Conservation (phyloP, 2,888 invertebrate species). For the Andrena dorsata region DNA sequence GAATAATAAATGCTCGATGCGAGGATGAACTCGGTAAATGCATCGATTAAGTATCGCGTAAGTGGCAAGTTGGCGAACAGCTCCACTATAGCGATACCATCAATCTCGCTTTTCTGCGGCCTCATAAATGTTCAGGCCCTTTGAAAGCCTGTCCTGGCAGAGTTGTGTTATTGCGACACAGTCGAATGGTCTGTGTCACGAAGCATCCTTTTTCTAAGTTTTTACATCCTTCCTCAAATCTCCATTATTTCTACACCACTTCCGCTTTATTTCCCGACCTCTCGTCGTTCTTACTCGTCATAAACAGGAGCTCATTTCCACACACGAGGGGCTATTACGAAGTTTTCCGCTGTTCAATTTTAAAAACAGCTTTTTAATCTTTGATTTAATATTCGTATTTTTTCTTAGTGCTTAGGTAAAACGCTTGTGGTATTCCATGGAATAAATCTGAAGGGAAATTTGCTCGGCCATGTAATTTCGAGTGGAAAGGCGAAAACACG, state of each 20-base stretch:
- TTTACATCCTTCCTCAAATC: neutral
- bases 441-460: too few relatives aligned
- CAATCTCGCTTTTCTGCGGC: slow-evolving; percentile 23
- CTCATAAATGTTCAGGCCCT: slow-evolving; percentile 23
- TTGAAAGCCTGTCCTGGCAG: slow-evolving; percentile 27
- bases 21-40: slow-evolving; percentile 16
- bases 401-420: too few relatives aligned
- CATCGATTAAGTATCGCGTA: slow-evolving; percentile 37
- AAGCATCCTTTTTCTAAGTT: neutral
- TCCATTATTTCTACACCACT: neutral
- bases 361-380: too few relatives aligned
- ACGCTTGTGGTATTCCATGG: too few relatives aligned
- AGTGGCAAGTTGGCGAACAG: slow-evolving; percentile 36
- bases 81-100: slow-evolving; percentile 27
- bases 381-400: too few relatives aligned
- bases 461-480: too few relatives aligned
- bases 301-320: too few relatives aligned
- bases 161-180: neutral
- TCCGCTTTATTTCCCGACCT: neutral
- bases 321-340: too few relatives aligned
- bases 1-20: slow-evolving; percentile 19
- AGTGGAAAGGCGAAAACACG: too few relatives aligned
- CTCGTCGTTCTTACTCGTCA: slow-evolving; percentile 8
- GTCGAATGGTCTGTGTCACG: neutral
- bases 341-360: too few relatives aligned